phyloP scores from a whole-genome alignment of 2,113 vertebrate species.

The Periophthalmodon schlosseri region DNA sequence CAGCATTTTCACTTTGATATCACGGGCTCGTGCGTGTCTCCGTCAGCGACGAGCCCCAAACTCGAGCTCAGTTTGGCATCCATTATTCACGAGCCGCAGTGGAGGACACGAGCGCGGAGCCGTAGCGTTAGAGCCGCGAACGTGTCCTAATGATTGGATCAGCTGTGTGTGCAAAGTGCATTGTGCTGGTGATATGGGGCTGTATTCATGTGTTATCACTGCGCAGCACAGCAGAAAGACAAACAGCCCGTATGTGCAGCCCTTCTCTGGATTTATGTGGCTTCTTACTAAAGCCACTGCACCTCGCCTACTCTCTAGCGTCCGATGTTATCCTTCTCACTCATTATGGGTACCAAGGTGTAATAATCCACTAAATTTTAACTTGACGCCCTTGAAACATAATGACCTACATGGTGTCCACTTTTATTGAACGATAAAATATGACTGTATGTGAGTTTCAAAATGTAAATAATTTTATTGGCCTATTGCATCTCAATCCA shows the following conservation, averaged over 20 bases:
- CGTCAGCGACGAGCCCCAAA: conserved; percentile 40
- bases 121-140: conserved; percentile 9
- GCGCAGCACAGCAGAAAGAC: conserved; percentile 10
- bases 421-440: too few species aligned
- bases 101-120: conserved; percentile 17
- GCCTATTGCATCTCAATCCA: too few species aligned
- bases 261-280: conserved; percentile 2
- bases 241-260: neutral
- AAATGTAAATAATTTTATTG: too few species aligned
- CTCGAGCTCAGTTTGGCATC: conserved; percentile 41
- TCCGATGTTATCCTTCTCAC: neutral
- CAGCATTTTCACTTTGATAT: conserved; percentile 23
- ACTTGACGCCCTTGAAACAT: too few species aligned
- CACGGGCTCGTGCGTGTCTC: neutral
- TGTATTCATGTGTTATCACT: conserved; percentile 23
- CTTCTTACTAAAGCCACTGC: neutral
- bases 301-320: conserved; percentile 1
- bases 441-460: too few species aligned
- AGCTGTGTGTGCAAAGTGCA: conserved; percentile 46
- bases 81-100: conserved; percentile 65
- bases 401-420: too few species aligned
- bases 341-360: neutral
- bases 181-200: conserved; percentile 7
- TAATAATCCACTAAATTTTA: too few species aligned
- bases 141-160: conserved; percentile 27